Base-by-base conservation (phyloP, 2,113 vertebrate genomes). In the Hippocampus guttulatus region DNA sequence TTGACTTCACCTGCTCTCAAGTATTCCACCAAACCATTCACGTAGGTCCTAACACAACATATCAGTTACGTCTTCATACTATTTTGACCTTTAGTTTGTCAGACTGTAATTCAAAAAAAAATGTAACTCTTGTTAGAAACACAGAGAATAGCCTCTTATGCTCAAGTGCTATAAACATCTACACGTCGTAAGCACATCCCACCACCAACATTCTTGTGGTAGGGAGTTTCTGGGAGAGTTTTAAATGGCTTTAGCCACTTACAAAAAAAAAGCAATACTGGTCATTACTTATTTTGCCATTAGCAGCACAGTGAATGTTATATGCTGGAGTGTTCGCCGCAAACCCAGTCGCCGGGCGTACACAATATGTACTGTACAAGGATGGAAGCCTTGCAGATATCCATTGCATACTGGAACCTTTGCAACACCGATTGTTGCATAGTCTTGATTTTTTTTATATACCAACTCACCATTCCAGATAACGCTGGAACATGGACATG, bases 261-360 rank as follows among this genome's bases (percentile, higher is more conserved):
- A 70, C 47, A 38, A 38, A 81, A 64, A 70, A 81, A 64, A 49
- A 40, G 0, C 10, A 14, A 23, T 64, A 80, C 76, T 74, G 85
- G 70, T 30, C 54, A 55, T 71, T 72, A 76, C 71, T 61, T 75
- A 70, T 85, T 72, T 87, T 79, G 75, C 65, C 81, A 82, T 87
- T 89, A 79, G 79, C 64, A 51, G 20, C 55, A 4, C 58, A 21
- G 69, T 76, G 85, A 89, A 90, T 85, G 70, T 81, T 75, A 78
- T 73, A 69, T 75, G 77, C 16, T 51, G 67, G 75, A 74, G 64
- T 62, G 85, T 81, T 87, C 68, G 81, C 69, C 15, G 62, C 63
- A 76, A 78, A 88, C 72, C 78, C 73, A 84, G 68, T 87, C 67
- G 75, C 10, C 9, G 40, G 77, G 52, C 57, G 12, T 61, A 64